Base-by-base conservation (phyloP, 1,140 invertebrate genomes). In the Anoplolepis gracilipes region DNA sequence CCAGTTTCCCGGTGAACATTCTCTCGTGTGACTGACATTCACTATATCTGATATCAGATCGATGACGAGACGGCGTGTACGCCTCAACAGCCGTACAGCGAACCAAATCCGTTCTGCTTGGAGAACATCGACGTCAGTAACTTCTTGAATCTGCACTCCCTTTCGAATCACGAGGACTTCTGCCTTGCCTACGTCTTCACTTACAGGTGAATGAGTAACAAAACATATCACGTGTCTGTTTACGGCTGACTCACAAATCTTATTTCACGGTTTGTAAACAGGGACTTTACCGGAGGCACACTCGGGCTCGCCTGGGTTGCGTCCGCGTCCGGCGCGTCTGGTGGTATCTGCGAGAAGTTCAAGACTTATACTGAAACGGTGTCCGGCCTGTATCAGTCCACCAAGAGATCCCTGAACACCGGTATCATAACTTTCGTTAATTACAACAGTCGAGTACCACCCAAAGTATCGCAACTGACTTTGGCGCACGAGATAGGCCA, bases 381-480 rank as follows among this genome's bases (percentile, higher is more conserved):
- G 33, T 97, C 97, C 28, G 98, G 99, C 13, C 97, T 98, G 95
- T 98, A 99, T 95, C 97, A 99, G 93, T 98, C 98, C 86, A 98
- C 98, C 8, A 98, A 98, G 94, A 96, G 98, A 72, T 99, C 98
- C 53, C 96, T 99, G 0, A 99, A 99, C 95, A 99, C 99, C 0
- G 99, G 99, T 57, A 99, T 99, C 87, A 99, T 99, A 57, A 99
- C 99, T 2, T 99, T 99, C 94, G 98, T 99, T 16, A 99, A 99
- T 95, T 99, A 99, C 95, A 99, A 99, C 92, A 99, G 98, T 93
- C 95, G 98, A 65, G 99, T 99, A 25, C 99, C 98, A 81, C 98
- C 98, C 0, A 99, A 99, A 95, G 99, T 99, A 22, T 99, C 99
- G 7, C 99, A 99, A 93, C 95, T 99, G 16, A 99, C 99, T 10